phyloP scores from a whole-genome alignment of 1,140 invertebrate species.

The Papilio machaon region DNA sequence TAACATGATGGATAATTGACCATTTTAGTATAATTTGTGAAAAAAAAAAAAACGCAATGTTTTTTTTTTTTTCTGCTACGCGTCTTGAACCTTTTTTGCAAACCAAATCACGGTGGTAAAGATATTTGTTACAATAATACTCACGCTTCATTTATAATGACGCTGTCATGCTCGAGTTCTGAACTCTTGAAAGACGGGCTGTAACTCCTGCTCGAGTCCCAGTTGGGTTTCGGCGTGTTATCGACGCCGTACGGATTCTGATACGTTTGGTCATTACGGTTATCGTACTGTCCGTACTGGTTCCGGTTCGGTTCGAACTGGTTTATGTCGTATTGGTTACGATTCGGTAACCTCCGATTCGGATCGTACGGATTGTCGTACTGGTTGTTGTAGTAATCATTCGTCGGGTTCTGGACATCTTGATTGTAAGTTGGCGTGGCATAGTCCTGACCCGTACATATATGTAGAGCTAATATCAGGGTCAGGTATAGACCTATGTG shows the following conservation, averaged over 20 bases:
- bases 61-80: too few species aligned
- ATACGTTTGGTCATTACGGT: slow-evolving; percentile 61
- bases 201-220: slow-evolving; percentile 62
- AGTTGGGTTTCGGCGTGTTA: slow-evolving; percentile 61
- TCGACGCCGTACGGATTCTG: slow-evolving; percentile 59
- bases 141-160: slow-evolving; percentile 85
- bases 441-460: slow-evolving; percentile 67
- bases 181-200: slow-evolving; percentile 60
- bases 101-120: neutral
- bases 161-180: slow-evolving; percentile 77
- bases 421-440: slow-evolving; percentile 65
- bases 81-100: too few species aligned
- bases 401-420: slow-evolving; percentile 62
- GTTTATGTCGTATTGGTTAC: slow-evolving; percentile 53
- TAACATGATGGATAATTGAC: too few species aligned
- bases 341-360: slow-evolving; percentile 58
- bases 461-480: slow-evolving; percentile 51
- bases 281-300: slow-evolving; percentile 62
- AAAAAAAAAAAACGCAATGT: neutral
- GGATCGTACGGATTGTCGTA: slow-evolving; percentile 73
- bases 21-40: neutral
- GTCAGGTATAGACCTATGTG: slow-evolving; percentile 57
- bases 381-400: slow-evolving; percentile 66
- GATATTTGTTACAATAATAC: slow-evolving; percentile 49
- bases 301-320: slow-evolving; percentile 61